Conservation (phyloP, 2,797 vertebrate species). For the Eleutherodactylus coqui region DNA sequence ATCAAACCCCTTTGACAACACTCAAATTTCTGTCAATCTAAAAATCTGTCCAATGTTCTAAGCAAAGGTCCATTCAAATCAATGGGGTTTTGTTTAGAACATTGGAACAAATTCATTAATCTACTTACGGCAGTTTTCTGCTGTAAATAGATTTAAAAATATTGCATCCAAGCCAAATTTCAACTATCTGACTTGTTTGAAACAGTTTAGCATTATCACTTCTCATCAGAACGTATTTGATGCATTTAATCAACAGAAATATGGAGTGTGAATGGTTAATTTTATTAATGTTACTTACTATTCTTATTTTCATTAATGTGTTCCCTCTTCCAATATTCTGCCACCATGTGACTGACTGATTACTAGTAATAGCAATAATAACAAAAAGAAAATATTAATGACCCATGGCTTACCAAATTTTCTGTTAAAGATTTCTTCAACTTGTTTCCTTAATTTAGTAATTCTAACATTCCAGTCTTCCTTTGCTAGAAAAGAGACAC, state of each 20-base stretch:
- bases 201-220: neutral
- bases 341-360: slow-evolving; percentile 1
- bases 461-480: slow-evolving; percentile 82
- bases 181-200: neutral
- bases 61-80: too few species aligned
- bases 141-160: neutral
- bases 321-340: slow-evolving; percentile 5
- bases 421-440: slow-evolving; percentile 80
- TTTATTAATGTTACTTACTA: slow-evolving; percentile 14
- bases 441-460: slow-evolving; percentile 80
- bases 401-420: slow-evolving; percentile 77
- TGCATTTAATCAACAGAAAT: neutral
- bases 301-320: neutral
- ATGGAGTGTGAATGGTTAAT: neutral
- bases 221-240: neutral
- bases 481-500: slow-evolving; percentile 70
- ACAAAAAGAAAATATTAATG: slow-evolving; percentile 58
- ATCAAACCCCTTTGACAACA: neutral
- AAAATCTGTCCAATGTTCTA: too few species aligned
- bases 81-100: neutral
- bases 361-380: slow-evolving; percentile 41
- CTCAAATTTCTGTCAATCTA: too few species aligned
- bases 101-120: neutral
- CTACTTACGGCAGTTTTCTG: neutral
- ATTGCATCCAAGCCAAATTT: neutral